These are phyloP conservation scores for Bruchidius siliquastri DNA, from an alignment of 2,888 invertebrate species.

Conservation along the genomic window DNA sequence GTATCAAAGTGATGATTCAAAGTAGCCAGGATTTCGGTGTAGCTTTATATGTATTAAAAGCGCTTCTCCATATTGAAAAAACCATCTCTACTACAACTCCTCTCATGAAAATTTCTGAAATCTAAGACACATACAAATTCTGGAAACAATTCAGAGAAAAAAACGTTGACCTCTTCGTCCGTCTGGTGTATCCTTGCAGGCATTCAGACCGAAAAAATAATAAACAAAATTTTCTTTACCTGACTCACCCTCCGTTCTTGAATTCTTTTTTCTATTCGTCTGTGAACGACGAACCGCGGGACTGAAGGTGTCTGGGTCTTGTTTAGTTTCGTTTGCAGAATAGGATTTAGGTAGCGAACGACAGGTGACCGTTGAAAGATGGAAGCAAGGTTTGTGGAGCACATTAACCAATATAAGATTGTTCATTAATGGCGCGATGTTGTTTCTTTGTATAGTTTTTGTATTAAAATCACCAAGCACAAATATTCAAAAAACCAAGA, in stretches of 20 bases:
- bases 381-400: not conserved
- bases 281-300: not conserved
- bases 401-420: not conserved
- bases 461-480: too few relatives aligned
- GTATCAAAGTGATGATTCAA: too few relatives aligned
- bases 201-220: conserved; percentile 8
- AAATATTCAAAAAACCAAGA: too few relatives aligned
- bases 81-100: too few relatives aligned
- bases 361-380: not conserved
- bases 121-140: too few relatives aligned
- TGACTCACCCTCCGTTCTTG: conserved; percentile 7
- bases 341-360: not conserved
- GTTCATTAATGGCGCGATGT: not conserved
- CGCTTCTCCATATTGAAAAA: too few relatives aligned
- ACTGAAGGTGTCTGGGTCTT: not conserved
- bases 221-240: conserved; percentile 13
- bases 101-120: too few relatives aligned
- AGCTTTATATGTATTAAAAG: too few relatives aligned
- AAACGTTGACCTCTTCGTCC: not conserved
- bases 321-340: not conserved
- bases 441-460: too few relatives aligned
- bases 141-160: not conserved
- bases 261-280: not conserved
- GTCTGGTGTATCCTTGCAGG: conserved; percentile 2
- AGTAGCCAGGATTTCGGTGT: too few relatives aligned